phyloP scores from a whole-genome alignment of 2,113 vertebrate species.

The Pomatostomus ruficeps region DNA sequence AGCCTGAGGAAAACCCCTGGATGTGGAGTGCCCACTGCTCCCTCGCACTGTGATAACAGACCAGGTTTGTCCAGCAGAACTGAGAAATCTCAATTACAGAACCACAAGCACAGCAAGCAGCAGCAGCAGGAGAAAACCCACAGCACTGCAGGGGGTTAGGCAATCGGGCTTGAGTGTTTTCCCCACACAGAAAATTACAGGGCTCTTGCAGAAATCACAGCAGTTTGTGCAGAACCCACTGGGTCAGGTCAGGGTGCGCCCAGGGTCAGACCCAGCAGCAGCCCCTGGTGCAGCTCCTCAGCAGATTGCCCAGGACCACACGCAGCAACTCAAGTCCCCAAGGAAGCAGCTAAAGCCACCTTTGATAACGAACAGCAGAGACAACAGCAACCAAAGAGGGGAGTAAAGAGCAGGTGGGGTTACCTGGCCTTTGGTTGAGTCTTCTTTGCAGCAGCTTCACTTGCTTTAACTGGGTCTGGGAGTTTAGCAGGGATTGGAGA shows the following conservation, averaged over 20 bases:
- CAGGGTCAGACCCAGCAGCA: neutral
- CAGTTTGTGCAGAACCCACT: neutral
- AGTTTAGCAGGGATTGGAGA: conserved; percentile 88
- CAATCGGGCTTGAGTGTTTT: rapidly evolving
- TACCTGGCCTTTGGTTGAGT: conserved; percentile 96
- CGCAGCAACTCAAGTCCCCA: neutral
- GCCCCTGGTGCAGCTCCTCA: neutral
- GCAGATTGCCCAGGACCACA: neutral
- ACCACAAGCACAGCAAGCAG: neutral
- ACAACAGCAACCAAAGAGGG: neutral
- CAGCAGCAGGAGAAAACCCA: neutral
- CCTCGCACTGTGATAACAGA: neutral
- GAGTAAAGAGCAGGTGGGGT: neutral
- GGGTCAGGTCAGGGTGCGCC: neutral
- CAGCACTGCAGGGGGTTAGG: neutral
- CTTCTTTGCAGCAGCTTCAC: conserved; percentile 96
- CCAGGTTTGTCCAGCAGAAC: neutral
- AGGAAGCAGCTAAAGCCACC: neutral
- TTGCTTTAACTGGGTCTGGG: conserved; percentile 92
- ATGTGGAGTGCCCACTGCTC: neutral
- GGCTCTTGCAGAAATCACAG: neutral
- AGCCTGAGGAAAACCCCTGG: neutral
- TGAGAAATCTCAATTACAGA: neutral
- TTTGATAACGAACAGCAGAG: neutral
- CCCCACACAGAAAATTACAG: neutral